A percentile compares a stretch with the other conserved stretches of the same genome.
Conservation (phyloP, 2,113 vertebrate species). For the Rhipidura dahli region DNA sequence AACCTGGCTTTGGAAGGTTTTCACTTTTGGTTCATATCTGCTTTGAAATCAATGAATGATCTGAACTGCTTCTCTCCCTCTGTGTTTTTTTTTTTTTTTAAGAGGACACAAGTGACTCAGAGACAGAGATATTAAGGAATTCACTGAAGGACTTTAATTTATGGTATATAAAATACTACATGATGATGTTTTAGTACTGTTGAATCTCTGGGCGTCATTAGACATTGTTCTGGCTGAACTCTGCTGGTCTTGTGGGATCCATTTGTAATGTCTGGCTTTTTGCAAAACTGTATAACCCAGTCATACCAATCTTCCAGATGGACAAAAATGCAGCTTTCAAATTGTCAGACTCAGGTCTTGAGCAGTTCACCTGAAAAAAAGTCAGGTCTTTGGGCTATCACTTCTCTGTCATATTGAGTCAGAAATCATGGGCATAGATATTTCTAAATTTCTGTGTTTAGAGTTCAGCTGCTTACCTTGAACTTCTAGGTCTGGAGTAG, state of each 20-base stretch:
- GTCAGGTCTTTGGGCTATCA: background rate
- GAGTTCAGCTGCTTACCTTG: background rate
- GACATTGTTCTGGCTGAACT: background rate
- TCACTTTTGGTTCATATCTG: background rate
- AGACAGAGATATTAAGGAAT: background rate
- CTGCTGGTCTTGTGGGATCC: background rate
- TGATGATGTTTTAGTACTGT: background rate
- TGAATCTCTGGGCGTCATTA: background rate
- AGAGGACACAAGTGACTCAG: background rate
- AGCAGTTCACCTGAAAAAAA: background rate
- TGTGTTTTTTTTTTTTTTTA: rapidly evolving
- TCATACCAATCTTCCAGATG: background rate
- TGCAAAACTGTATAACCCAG: background rate
- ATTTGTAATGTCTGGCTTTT: background rate
- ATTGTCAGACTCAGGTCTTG: background rate
- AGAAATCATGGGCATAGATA: background rate
- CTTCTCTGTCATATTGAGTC: background rate
- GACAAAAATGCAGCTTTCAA: background rate
- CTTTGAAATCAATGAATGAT: background rate
- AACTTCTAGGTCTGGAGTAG: background rate
- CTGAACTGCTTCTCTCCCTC: rapidly evolving
- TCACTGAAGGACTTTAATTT: background rate
- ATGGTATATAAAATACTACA: background rate
- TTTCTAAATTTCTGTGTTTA: background rate
- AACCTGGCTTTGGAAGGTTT: background rate